Evolutionary conservation across 2,113 vertebrate genomes (phyloP).

Genomic region (Porphyrio hochstetteri): DNA sequence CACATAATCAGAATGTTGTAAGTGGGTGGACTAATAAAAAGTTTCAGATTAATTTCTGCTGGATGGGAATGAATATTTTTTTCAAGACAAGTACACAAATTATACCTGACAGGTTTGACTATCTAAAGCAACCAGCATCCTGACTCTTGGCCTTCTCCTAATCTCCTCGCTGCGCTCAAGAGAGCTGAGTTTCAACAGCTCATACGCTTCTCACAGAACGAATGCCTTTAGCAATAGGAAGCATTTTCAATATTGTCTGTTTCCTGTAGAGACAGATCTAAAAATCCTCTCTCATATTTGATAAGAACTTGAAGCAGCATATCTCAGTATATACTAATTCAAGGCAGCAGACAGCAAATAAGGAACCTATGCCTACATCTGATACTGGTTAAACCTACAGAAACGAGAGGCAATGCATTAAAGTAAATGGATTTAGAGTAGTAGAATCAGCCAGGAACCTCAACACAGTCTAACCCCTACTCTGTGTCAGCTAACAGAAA

Average conservation of each 20-base stretch:
- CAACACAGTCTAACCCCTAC: not conserved
- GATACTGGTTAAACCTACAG: not conserved
- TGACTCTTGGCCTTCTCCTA: constrained; percentile 23
- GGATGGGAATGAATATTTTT: not conserved
- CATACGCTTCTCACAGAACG: not conserved
- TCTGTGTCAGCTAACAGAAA: accelerated
- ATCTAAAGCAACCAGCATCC: not conserved
- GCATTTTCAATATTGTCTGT: not conserved
- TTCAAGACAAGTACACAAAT: not conserved
- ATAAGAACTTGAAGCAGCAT: not conserved
- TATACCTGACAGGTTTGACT: constrained; percentile 24
- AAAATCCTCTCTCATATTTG: not conserved
- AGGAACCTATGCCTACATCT: not conserved
- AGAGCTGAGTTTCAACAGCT: constrained; percentile 13
- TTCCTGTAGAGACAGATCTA: not conserved
- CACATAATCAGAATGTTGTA: not conserved
- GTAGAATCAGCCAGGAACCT: not conserved
- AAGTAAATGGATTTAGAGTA: not conserved
- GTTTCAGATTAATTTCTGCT: constrained; percentile 2
- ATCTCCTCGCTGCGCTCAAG: not conserved
- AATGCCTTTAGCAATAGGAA: not conserved
- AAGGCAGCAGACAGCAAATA: not conserved
- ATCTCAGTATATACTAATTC: not conserved
- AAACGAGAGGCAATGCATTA: not conserved
- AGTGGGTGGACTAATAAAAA: not conserved